Conservation (phyloP, 2,113 vertebrate genomes). For the Nematolebias whitei region DNA sequence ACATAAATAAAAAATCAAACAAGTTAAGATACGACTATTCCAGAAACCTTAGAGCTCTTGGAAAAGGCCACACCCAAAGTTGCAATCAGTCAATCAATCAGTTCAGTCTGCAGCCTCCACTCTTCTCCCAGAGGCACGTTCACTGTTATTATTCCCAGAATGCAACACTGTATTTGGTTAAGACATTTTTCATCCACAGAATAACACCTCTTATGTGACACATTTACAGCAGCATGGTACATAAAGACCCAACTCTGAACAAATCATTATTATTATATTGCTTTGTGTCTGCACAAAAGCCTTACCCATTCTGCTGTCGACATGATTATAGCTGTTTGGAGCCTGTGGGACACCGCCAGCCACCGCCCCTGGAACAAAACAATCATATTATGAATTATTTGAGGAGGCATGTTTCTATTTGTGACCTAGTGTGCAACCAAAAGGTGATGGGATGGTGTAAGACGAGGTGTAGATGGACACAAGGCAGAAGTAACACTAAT, state of each 20-base stretch:
- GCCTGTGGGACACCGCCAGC: slow-evolving; percentile 77
- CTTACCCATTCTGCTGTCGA: slow-evolving; percentile 89
- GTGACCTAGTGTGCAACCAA: not conserved
- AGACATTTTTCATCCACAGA: not conserved
- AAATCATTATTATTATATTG: too few species aligned
- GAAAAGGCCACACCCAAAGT: not conserved
- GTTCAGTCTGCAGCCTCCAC: not conserved
- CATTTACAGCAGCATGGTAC: not conserved
- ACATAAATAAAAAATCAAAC: not conserved
- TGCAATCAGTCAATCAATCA: too few species aligned
- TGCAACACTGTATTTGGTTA: not conserved
- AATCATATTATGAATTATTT: slow-evolving; percentile 36
- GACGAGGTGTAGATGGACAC: too few species aligned
- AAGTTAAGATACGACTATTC: accelerated
- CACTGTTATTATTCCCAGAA: not conserved
- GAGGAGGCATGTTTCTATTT: not conserved
- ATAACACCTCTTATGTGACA: not conserved
- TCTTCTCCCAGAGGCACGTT: not conserved
- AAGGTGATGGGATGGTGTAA: not conserved
- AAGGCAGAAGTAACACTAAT: not conserved
- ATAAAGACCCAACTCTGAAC: not conserved
- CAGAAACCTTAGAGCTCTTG: not conserved
- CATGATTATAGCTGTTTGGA: slow-evolving; percentile 86
- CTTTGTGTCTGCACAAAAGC: not conserved
- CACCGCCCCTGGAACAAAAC: slow-evolving; percentile 57